These are phyloP conservation scores for Hyles vespertilio DNA, from an alignment of 1,140 invertebrate species.

Conservation along the genomic window DNA sequence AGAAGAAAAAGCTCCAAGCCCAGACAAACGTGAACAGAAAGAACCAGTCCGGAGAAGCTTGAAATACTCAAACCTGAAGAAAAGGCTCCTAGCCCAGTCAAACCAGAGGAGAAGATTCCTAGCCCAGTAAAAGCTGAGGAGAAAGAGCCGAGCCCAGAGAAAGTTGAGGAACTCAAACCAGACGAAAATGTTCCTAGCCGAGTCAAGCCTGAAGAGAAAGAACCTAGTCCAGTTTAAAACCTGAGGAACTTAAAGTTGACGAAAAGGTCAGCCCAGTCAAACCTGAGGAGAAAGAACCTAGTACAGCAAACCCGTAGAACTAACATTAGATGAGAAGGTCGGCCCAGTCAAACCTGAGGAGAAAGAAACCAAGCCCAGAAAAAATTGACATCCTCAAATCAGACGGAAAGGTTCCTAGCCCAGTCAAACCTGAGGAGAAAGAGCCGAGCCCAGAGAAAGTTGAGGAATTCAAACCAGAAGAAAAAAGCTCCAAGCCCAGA, in stretches of 20 bases:
- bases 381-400: too few relatives aligned
- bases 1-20: neutral
- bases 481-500: constrained; percentile 3
- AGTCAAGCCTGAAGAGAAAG: neutral
- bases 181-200: constrained; percentile 3
- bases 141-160: neutral
- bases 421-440: neutral
- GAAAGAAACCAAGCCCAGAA: constrained; percentile 4
- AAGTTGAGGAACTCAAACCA: too few relatives aligned
- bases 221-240: neutral
- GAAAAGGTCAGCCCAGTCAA: too few relatives aligned
- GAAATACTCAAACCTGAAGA: neutral
- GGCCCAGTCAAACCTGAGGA: neutral
- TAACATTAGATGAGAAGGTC: neutral
- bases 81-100: neutral
- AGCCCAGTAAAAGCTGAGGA: constrained; percentile 1
- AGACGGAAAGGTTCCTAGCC: constrained; percentile 5
- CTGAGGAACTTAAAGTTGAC: too few relatives aligned
- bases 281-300: constrained; percentile 1
- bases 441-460: neutral
- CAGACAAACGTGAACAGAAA: neutral
- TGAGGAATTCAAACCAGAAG: neutral
- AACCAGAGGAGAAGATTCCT: neutral
- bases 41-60: neutral
- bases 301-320: too few relatives aligned